Evolutionary conservation across 2,797 vertebrate species (phyloP).

Genomic region (Hephaestus fuliginosus): DNA sequence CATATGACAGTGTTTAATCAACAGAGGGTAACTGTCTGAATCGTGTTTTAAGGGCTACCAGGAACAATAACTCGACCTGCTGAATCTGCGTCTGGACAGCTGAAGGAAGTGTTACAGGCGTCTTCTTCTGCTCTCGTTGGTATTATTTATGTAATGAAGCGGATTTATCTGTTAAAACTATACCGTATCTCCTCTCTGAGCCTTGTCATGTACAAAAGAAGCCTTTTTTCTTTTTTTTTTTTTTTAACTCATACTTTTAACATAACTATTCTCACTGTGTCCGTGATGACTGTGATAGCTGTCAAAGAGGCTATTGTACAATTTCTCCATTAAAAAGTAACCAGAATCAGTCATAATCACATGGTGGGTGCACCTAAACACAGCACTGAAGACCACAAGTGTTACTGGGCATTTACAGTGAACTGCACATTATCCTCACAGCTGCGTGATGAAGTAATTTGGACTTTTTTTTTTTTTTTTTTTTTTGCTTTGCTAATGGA

Average conservation of each 20-base stretch:
- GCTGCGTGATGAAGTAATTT: conserved; percentile 49
- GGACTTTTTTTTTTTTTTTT: conserved; percentile 4
- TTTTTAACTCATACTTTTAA: conserved; percentile 56
- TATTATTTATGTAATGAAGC: conserved; percentile 66
- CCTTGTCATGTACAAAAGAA: conserved; percentile 70
- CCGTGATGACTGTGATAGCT: conserved; percentile 84
- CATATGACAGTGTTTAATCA: conserved; percentile 61
- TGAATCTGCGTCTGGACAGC: conserved; percentile 46
- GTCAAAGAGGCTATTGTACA: conserved; percentile 71
- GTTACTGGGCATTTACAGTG: conserved; percentile 69
- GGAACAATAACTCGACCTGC: conserved; percentile 59
- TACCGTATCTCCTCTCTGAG: conserved; percentile 69
- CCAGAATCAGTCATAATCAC: conserved; percentile 52
- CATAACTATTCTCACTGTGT: conserved; percentile 83
- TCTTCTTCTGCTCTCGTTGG: conserved; percentile 56
- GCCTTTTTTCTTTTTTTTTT: conserved; percentile 53
- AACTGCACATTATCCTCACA: conserved; percentile 63
- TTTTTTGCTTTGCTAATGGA: conserved; percentile 53
- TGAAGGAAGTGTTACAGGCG: conserved; percentile 60
- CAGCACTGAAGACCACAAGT: conserved; percentile 74
- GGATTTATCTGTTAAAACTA: conserved; percentile 55
- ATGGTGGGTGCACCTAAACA: conserved; percentile 65
- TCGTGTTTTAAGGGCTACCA: conserved; percentile 85
- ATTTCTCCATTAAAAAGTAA: conserved; percentile 59
- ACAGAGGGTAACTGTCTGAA: conserved; percentile 70